Evolutionary conservation across 2,113 vertebrate genomes (phyloP).

Genomic region (Abramis brama): DNA sequence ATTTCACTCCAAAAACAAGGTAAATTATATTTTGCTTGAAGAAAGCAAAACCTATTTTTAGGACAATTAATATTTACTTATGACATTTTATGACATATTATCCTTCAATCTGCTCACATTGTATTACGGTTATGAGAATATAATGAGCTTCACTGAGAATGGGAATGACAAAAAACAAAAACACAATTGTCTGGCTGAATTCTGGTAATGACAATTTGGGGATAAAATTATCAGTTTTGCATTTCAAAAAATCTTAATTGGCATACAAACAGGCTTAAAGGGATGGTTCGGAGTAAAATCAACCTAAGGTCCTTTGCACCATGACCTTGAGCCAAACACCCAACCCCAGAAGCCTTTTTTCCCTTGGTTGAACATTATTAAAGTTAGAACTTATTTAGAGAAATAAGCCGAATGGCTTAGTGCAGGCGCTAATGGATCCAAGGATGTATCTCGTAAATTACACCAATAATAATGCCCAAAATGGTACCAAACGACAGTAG

Average conservation of each 20-base stretch:
- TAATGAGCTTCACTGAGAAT: neutral
- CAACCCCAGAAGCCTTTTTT: too few relatives aligned
- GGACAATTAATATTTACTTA: neutral
- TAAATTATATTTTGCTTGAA: neutral
- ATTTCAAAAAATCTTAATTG: neutral
- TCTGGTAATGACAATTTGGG: neutral
- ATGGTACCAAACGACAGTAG: too few relatives aligned
- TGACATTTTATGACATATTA: neutral
- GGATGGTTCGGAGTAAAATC: too few relatives aligned
- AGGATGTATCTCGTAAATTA: too few relatives aligned
- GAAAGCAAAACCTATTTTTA: neutral
- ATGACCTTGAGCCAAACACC: too few relatives aligned
- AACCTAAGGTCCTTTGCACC: too few relatives aligned
- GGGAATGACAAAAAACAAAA: neutral
- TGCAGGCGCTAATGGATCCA: too few relatives aligned
- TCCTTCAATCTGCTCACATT: neutral
- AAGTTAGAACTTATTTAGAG: too few relatives aligned
- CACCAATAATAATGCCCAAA: too few relatives aligned
- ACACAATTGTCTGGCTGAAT: neutral
- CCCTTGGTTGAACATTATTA: too few relatives aligned
- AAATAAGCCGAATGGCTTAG: too few relatives aligned
- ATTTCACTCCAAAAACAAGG: neutral
- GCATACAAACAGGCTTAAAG: neutral
- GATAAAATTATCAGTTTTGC: neutral
- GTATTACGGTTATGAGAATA: neutral